Percentiles rank a stretch among this genome's conserved stretches.
These are phyloP conservation scores for Aphelocoma californica DNA, from an alignment of 2,797 vertebrate genomes.

Conservation along the genomic window DNA sequence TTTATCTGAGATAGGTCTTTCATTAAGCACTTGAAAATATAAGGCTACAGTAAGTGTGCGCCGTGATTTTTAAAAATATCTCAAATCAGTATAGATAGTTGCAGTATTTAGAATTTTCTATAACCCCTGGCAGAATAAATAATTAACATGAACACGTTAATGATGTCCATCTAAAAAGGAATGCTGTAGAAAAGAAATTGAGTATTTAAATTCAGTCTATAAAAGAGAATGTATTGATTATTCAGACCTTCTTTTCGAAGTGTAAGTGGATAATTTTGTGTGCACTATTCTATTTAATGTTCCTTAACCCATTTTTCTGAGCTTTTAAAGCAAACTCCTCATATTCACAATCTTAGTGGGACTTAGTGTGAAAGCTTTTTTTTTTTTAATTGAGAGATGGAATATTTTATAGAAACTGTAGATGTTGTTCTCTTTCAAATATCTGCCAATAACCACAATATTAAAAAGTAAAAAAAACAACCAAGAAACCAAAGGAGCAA, in stretches of 20 bases:
- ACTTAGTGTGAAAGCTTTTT: neutral
- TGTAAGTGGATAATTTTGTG: neutral
- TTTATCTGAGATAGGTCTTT: neutral
- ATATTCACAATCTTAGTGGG: neutral
- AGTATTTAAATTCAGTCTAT: neutral
- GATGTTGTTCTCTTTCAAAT: neutral
- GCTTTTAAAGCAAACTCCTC: neutral
- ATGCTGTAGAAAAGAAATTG: neutral
- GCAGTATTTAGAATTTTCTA: neutral
- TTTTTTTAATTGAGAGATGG: neutral
- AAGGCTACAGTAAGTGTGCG: neutral
- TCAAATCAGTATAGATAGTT: neutral
- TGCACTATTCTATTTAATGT: neutral
- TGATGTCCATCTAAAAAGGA: neutral
- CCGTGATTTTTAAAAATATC: neutral
- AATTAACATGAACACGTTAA: neutral
- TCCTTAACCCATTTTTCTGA: neutral
- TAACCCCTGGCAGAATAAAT: neutral
- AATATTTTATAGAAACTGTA: neutral
- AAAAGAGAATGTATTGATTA: neutral
- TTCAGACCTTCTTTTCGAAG: neutral
- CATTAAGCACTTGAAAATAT: neutral
- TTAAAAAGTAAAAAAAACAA: neutral
- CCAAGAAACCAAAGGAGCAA: neutral
- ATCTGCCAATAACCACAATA: neutral